Evolutionary conservation across 2,888 invertebrate genomes (phyloP).

Genomic region (Tuta absoluta): DNA sequence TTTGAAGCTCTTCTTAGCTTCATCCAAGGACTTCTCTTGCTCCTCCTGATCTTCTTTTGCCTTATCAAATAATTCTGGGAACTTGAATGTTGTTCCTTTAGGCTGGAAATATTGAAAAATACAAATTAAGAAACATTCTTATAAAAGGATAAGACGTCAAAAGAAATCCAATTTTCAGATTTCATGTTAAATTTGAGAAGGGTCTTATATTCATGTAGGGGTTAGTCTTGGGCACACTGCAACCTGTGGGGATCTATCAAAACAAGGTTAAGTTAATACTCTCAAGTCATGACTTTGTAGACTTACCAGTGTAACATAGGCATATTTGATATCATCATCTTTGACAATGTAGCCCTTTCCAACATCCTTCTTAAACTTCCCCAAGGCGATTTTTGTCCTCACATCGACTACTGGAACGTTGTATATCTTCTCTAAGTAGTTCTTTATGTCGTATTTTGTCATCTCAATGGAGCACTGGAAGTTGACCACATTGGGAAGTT

Average conservation of each 20-base stretch:
- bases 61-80: conserved; percentile 86
- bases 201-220: too few species aligned
- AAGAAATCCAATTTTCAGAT: too few species aligned
- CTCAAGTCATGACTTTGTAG: conserved; percentile 16
- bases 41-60: conserved; percentile 80
- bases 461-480: conserved; percentile 97
- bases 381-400: conserved; percentile 86
- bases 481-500: conserved; percentile 90
- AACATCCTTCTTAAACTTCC: conserved; percentile 83
- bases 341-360: conserved; percentile 86
- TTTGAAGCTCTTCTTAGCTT: conserved; percentile 82
- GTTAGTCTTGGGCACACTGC: too few species aligned
- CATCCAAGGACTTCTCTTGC: conserved; percentile 81
- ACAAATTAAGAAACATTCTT: not conserved
- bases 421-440: conserved; percentile 98
- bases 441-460: conserved; percentile 93
- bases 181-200: too few species aligned
- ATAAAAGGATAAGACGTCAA: too few species aligned
- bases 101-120: conserved; percentile 80
- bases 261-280: not conserved
- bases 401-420: conserved; percentile 90
- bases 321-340: conserved; percentile 91
- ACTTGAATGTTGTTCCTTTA: conserved; percentile 86
- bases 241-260: too few species aligned
- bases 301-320: conserved; percentile 88